Evolutionary conservation across 23 tunicate genomes (phyloP), one percentile per base, ranked within the genome.

Genomic region (Ascidia mentula): DNA sequence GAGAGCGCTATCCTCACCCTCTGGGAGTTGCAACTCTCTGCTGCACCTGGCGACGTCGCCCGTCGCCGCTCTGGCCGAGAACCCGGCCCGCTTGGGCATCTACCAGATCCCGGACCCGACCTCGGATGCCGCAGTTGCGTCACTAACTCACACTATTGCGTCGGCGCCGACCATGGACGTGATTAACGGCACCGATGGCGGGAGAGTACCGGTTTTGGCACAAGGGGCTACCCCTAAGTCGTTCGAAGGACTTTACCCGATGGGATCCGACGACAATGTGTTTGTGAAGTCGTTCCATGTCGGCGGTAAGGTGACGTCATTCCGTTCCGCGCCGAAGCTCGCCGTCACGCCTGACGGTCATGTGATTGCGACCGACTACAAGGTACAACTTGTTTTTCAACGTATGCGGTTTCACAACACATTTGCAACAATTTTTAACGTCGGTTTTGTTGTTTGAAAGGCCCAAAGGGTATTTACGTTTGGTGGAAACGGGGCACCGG

Each of bases 251-350:
- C 37, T 42, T 6, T n/a, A 60, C 3, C 73, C 60, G 30, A 70
- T 31, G 30, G 34, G 39, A 4, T 28, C 60, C 45, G 31, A 32
- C 6, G 74, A 79, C 26, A 60, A 60, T 24, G 38, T 81, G 3
- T 40, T 81, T 28, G 40, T 81, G 34, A 69, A 39, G 22, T 81
- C 85, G 85, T 85, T 85, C 45, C 38, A 45, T 20, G 42, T 45
- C 20, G 36, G 36, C 32, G 89, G 83, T 24, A 78, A 85, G 72
- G 69, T 71, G 33, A 60, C 40, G 36, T 60, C 72, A 7, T 85
- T 85, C 42, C 42, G 31, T 13, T 85, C 89, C 17, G 89, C 89
- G 26, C 89, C 89, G n/a, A 85, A 85, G 70, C 36, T 85, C 20
- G 3, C 89, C 9, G 40, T 72, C 5, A 76, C 60, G n/a, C 59